These are phyloP conservation scores for Molorchus minor DNA, from an alignment of 2,888 invertebrate species.

Conservation along the genomic window DNA sequence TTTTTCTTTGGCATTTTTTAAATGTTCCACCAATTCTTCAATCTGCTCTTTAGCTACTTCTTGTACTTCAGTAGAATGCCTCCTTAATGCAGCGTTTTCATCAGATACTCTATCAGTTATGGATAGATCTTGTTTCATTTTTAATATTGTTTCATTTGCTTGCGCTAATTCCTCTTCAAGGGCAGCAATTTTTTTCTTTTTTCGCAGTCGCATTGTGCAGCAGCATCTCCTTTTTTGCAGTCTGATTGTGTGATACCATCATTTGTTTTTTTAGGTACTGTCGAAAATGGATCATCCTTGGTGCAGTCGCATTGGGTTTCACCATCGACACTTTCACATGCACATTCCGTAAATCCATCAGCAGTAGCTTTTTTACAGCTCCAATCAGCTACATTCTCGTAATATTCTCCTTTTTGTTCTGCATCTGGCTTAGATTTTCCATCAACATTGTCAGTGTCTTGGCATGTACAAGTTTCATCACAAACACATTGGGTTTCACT, in stretches of 20 bases:
- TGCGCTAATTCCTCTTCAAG: constrained; percentile 41
- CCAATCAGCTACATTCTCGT: neutral
- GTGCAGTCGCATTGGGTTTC: neutral
- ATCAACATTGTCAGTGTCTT: constrained; percentile 29
- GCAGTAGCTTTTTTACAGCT: neutral
- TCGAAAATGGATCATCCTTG: too few relatives aligned
- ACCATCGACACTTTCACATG: neutral
- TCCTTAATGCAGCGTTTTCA: constrained; percentile 56
- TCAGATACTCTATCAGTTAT: constrained; percentile 31
- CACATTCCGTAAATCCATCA: too few relatives aligned
- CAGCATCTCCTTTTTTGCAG: neutral
- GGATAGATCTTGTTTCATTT: constrained; percentile 32
- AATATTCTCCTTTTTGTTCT: neutral
- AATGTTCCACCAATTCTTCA: constrained; percentile 51
- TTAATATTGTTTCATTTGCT: constrained; percentile 40
- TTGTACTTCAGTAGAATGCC: constrained; percentile 56
- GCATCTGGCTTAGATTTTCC: neutral
- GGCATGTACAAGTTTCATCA: neutral
- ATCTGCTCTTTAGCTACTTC: constrained; percentile 57
- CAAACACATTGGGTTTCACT: neutral
- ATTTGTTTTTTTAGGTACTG: too few relatives aligned
- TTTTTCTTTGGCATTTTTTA: constrained; percentile 40
- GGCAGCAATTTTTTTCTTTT: neutral
- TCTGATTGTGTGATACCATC: neutral
- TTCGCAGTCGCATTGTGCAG: constrained; percentile 17